Evolutionary conservation across 2,113 vertebrate genomes (phyloP), one percentile per base, ranked within the genome.

Genomic region (Bettongia penicillata): DNA sequence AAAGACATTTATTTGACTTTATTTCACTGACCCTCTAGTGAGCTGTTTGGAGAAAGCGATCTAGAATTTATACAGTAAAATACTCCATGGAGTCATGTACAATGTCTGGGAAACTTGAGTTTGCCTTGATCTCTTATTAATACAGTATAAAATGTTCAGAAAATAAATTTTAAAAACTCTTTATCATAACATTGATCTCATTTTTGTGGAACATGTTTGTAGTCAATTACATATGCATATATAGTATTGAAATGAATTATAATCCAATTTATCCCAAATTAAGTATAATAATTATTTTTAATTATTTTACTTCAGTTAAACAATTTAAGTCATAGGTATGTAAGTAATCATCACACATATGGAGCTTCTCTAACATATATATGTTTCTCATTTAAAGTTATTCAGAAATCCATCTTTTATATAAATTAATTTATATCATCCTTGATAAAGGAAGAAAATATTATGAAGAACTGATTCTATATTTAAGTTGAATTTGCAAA

Each of bases 1-100:
- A 95, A 90, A 93, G 37, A 93, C n/a, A 91, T 96, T 96, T 97
- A 96, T 94, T 97, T 97, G 77, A 9, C 49, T 97, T 96, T 96
- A 97, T 95, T 97, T 97, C 93, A 95, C 8, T 92, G 47, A 96
- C 55, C 28, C 49, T 92, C 53, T 11, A 77, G 57, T 93, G 95
- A 97, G 11, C 51, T 96, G 12, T 94, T 96, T 93, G 94, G 49
- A 94, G 61, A 91, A 97, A 96, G 37, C 14, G 93, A 91, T 94
- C 52, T 51, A 95, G 93, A 95, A 98, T 94, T 89, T 96, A 95
- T 48, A 93, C 84, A 89, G 26, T 94, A 90, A 96, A 94, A 94
- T 94, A 51, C 61, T 95, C 89, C 53, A 24, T 92, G 92, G 53
- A 4, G 91, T 8, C 22, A 16, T 51, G 95, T 31, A 91, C 43